Evolutionary conservation across 1,140 invertebrate species (phyloP), one percentile per base, ranked within the genome.

Genomic region (Sycobia sp.): DNA sequence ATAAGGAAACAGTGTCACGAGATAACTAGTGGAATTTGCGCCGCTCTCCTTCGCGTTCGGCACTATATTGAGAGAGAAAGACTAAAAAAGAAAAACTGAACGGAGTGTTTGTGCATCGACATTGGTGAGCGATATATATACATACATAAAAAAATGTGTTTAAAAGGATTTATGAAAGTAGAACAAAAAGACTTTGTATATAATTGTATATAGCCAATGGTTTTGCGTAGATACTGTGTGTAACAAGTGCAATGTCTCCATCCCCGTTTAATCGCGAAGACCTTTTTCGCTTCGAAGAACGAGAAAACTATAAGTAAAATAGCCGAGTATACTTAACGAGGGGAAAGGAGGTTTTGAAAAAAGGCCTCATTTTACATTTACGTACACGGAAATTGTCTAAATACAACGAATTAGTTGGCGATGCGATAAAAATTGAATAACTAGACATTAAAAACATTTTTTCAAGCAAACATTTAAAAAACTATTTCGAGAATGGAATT

Each of bases 121-220:
- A 41, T 63, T 51, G 43, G 44, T 63, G 43, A 63, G 46, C 57
- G 61, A 63, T 57, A 56, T n/a, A 46, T 57, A 44, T 58, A 58
- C 25, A 43, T 43, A 47, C n/a, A n/a, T n/a, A n/a, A n/a, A n/a
- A n/a, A n/a, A n/a, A n/a, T n/a, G 34, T 50, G 34, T 18, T 36
- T 38, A 25, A 56, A 55, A 39, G 56, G 18, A 53, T 62, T 63
- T 63, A 63, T 63, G 53, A 56, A 63, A 63, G 51, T 63, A 63
- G 44, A 38, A 14, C 34, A 36, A 51, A 43, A 43, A 50, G 9
- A 8, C 22, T n/a, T 46, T 64, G 54, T 64, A 64, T 1, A 64
- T 64, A 58, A 41, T 36, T 64, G 62, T 64, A 58, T 36, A 64
- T 63, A 64, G 4, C 39, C 34, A 57, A 32, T 46, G 32, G n/a